phyloP scores from a whole-genome alignment of 92 coral and sea anemone species.

The Bergia sp. region DNA sequence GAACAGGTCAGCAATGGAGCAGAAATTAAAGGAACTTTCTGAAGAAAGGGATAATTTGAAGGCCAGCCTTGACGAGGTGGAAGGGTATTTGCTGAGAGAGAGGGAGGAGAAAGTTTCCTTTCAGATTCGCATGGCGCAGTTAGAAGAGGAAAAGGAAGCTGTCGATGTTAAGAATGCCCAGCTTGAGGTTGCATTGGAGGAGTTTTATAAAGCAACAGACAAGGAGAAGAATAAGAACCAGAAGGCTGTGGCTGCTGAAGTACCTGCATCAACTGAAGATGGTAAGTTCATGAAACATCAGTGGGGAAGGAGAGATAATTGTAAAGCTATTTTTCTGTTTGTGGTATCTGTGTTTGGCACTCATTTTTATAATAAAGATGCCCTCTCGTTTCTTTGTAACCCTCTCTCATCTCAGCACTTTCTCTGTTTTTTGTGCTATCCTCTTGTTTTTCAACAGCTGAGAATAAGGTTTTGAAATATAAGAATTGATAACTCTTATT shows the following conservation, averaged over 20 bases:
- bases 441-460: too few species aligned
- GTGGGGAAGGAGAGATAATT: too few species aligned
- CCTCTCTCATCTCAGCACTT: too few species aligned
- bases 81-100: conserved; percentile 67
- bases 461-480: too few species aligned
- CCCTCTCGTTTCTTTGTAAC: too few species aligned
- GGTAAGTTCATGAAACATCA: conserved; percentile 45
- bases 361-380: too few species aligned
- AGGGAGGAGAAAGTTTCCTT: conserved; percentile 77
- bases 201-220: conserved; percentile 91
- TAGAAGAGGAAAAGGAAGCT: conserved; percentile 81
- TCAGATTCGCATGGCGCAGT: conserved; percentile 67
- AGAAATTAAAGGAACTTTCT: conserved; percentile 46
- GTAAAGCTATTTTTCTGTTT: too few species aligned
- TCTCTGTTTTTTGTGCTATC: too few species aligned
- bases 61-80: conserved; percentile 68
- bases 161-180: conserved; percentile 74
- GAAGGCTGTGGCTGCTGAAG: conserved; percentile 27
- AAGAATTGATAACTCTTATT: too few species aligned
- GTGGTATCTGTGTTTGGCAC: too few species aligned
- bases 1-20: conserved; percentile 53
- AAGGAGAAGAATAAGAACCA: conserved; percentile 55
- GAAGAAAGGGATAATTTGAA: conserved; percentile 58
- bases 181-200: conserved; percentile 91
- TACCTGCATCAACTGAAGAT: conserved; percentile 41